Base-by-base conservation (phyloP, 30 jellyfish, hydroid and myxozoan genomes). In the Nemopilema nomurai region DNA sequence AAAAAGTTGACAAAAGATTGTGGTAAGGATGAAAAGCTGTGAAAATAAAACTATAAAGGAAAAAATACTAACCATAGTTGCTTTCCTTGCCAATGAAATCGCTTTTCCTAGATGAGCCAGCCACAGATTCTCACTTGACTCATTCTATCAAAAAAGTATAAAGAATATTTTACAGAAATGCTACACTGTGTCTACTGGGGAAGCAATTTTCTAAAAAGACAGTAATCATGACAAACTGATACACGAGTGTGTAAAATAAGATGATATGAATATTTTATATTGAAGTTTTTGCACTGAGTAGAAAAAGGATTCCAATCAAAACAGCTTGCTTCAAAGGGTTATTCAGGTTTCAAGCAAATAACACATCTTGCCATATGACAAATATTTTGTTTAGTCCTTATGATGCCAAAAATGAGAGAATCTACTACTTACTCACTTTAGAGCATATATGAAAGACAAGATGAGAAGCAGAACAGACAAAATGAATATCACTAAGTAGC, bases 81-180 rank as follows among this genome's bases (percentile, higher is more conserved):
- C 93, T 28, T 52, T 85, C 78, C 98, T 87, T 23, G 90, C 96
- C 51, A 70, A 80, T 16, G 98, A 71, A 13, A 93, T 73, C 23
- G 96, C 93, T 51, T 95, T 83, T 21, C 98, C 98, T 75, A 93
- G 30, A 31, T 86, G 71, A 9, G 96, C 89, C 70, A 84, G 70
- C 93, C 87, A 84, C 16, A 52, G 18, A 30, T 18, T 74, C 20
- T 50, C 81, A 68, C 76, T 78, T 19, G 87, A n/a, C 16, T 50
- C 84, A 23, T 86, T 71, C 89, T 77, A 63, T 33, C 24, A 78
- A 69, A 13, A 26, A 21, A 70, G 32, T 24, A 19, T 50, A 6
- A 29, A 30, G 9, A 16, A 28, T 0, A 6, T 18, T 53, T 49
- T 0, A 17, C 62, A 16, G 25, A 23, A 41, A 41, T 41, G n/a